A percentile compares a stretch with the other conserved stretches of the same genome.
Conservation (phyloP, 2,888 invertebrate genomes). For the Ecliptopera silaceata region DNA sequence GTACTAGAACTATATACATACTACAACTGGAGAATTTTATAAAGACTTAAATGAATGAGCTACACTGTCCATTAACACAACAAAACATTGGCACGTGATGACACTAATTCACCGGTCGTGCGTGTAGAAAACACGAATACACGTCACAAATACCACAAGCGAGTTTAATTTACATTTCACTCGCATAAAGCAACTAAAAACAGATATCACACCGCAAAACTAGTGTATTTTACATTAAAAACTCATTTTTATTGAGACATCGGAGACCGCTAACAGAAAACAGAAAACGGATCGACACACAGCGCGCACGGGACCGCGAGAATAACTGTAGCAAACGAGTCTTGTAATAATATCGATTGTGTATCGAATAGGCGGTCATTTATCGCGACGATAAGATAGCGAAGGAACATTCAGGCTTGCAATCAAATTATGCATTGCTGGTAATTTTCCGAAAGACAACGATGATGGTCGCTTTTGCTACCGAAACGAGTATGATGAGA, state of each 20-base stretch:
- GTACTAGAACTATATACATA: background rate
- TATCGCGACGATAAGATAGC: conserved; percentile 77
- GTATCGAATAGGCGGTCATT: conserved; percentile 72
- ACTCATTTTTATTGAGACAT: conserved; percentile 25
- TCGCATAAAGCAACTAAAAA: conserved; percentile 8
- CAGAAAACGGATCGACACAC: conserved; percentile 37
- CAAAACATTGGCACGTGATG: conserved; percentile 43
- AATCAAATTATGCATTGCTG: conserved; percentile 48
- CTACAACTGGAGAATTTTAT: conserved; percentile 7
- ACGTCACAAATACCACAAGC: conserved; percentile 33
- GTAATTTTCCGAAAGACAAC: conserved; percentile 44
- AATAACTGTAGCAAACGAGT: conserved; percentile 70
- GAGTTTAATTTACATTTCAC: conserved; percentile 30
- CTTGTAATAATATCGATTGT: conserved; percentile 69
- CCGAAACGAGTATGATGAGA: conserved; percentile 21
- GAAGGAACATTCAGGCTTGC: conserved; percentile 35
- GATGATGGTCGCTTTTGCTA: conserved; percentile 10
- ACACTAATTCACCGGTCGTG: conserved; percentile 41
- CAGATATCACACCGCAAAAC: conserved; percentile 20
- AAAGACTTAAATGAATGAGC: conserved; percentile 23
- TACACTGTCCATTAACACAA: conserved; percentile 37
- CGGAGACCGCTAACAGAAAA: conserved; percentile 22
- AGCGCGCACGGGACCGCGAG: conserved; percentile 63
- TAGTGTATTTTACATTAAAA: conserved; percentile 29
- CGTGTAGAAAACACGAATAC: conserved; percentile 33